phyloP scores from a whole-genome alignment of 2,888 invertebrate genomes.

The Torymus texanus region DNA sequence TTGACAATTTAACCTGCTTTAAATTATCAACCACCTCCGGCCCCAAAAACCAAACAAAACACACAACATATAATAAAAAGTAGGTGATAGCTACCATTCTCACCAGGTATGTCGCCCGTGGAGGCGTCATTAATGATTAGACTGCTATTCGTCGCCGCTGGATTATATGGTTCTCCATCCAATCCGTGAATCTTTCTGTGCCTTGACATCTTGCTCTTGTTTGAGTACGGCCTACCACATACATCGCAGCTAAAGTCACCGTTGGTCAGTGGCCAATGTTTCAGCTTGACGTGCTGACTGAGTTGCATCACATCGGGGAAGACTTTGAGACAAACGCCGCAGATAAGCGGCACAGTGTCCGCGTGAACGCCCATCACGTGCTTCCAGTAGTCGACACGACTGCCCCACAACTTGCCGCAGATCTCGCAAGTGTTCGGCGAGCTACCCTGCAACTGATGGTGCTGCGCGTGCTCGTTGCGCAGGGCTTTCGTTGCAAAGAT shows the following conservation, averaged over 20 bases:
- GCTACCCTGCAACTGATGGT: constrained; percentile 74
- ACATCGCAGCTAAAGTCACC: constrained; percentile 76
- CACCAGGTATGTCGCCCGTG: constrained; percentile 36
- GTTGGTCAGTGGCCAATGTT: constrained; percentile 75
- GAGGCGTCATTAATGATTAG: constrained; percentile 48
- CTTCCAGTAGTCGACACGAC: constrained; percentile 77
- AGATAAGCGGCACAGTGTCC: constrained; percentile 75
- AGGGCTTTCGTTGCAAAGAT: constrained; percentile 75
- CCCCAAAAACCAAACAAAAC: too few species aligned
- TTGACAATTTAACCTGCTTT: too few species aligned
- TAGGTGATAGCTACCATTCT: not conserved
- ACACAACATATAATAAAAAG: too few species aligned
- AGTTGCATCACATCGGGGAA: constrained; percentile 74
- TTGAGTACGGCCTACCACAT: constrained; percentile 76
- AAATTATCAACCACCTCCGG: too few species aligned
- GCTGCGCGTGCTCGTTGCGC: constrained; percentile 74
- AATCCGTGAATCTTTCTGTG: constrained; percentile 76
- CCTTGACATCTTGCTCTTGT: constrained; percentile 76
- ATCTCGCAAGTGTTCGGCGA: constrained; percentile 75
- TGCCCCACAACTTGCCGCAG: constrained; percentile 77
- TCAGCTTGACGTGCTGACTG: constrained; percentile 73
- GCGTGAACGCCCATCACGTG: constrained; percentile 77
- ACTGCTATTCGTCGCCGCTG: constrained; percentile 39
- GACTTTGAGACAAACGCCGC: constrained; percentile 76
- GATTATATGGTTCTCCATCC: constrained; percentile 61